Percentiles rank a stretch among this genome's conserved stretches.
Evolutionary conservation across 2,797 vertebrate species (phyloP).

Genomic region (Onychomys torridus): DNA sequence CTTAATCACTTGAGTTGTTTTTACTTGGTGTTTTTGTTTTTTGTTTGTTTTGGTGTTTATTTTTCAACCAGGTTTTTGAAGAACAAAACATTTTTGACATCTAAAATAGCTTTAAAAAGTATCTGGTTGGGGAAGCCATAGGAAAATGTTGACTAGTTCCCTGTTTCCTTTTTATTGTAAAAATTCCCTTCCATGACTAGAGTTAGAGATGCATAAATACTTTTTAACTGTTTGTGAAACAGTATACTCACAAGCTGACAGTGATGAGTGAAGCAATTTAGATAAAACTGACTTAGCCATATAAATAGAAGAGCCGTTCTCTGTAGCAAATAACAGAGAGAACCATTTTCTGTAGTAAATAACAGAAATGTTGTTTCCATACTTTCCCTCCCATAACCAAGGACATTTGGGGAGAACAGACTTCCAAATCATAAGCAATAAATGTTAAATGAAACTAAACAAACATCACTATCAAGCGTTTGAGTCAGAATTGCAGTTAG

Average conservation of each 20-base stretch:
- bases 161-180: background rate
- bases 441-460: slow-evolving; percentile 60
- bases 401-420: slow-evolving; percentile 13
- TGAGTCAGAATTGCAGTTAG: slow-evolving; percentile 58
- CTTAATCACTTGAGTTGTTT: background rate
- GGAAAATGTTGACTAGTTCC: background rate
- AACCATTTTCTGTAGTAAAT: slow-evolving; percentile 29
- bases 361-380: background rate
- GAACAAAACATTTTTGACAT: background rate
- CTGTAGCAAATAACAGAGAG: slow-evolving; percentile 25
- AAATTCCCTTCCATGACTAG: slow-evolving; percentile 25
- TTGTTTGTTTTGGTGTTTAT: background rate
- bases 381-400: background rate
- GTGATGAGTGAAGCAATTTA: slow-evolving; percentile 29
- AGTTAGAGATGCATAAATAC: slow-evolving; percentile 14
- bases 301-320: slow-evolving; percentile 41
- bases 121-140: background rate
- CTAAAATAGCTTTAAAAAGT: background rate
- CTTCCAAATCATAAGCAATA: slow-evolving; percentile 38
- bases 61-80: background rate
- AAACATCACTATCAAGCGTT: slow-evolving; percentile 53
- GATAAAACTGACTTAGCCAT: background rate
- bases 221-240: slow-evolving; percentile 52
- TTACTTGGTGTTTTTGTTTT: background rate
- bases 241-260: background rate